Percentiles rank a stretch among this genome's conserved stretches.
These are phyloP conservation scores for Enteromius afrohamiltoni DNA, from an alignment of 2,797 vertebrate species.

Conservation along the genomic window DNA sequence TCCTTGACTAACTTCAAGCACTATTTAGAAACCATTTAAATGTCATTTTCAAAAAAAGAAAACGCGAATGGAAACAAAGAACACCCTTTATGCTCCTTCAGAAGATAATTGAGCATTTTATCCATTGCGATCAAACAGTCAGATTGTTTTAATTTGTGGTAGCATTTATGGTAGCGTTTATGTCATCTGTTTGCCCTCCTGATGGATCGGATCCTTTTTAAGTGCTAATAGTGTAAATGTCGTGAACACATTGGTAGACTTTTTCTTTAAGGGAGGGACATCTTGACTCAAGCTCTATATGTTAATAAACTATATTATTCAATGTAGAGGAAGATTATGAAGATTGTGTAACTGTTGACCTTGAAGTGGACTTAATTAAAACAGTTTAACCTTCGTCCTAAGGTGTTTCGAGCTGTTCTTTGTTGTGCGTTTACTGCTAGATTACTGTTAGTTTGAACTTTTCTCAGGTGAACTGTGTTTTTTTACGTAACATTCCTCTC, in stretches of 20 bases:
- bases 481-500: conserved; percentile 17
- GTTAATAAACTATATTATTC: not conserved
- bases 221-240: conserved; percentile 39
- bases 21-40: conserved; percentile 44
- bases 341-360: conserved; percentile 38
- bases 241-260: conserved; percentile 10
- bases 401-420: conserved; percentile 24
- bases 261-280: not conserved
- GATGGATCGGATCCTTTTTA: conserved; percentile 42
- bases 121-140: conserved; percentile 45
- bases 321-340: not conserved
- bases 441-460: conserved; percentile 45
- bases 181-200: conserved; percentile 37
- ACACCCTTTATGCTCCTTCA: conserved; percentile 34
- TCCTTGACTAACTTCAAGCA: conserved; percentile 41
- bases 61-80: conserved; percentile 3
- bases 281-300: not conserved
- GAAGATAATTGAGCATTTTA: conserved; percentile 45
- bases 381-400: not conserved
- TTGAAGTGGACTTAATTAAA: conserved; percentile 26
- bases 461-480: conserved; percentile 30
- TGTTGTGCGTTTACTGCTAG: not conserved
- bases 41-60: conserved; percentile 32
- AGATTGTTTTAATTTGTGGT: conserved; percentile 47
- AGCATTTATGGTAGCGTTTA: conserved; percentile 28